phyloP scores from a whole-genome alignment of 2,888 invertebrate species.

The Drosophila macrospina region DNA sequence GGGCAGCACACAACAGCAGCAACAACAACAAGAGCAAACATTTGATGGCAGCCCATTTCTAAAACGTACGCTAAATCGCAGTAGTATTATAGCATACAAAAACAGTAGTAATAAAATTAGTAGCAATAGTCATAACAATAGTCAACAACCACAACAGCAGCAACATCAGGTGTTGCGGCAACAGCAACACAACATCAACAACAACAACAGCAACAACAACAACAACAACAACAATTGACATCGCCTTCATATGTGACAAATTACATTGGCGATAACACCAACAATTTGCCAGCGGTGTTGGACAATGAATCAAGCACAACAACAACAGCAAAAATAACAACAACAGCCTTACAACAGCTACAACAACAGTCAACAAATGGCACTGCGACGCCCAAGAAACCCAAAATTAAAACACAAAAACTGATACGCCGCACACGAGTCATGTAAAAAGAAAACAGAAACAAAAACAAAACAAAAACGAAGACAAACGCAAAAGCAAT shows the following conservation, averaged over 20 bases:
- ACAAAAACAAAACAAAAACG: neutral
- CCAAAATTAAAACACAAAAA: conserved; percentile 83
- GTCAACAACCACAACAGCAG: conserved; percentile 50
- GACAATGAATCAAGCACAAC: conserved; percentile 60
- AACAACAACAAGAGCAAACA: conserved; percentile 44
- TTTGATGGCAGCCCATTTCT: conserved; percentile 76
- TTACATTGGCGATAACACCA: conserved; percentile 85
- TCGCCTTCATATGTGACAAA: conserved; percentile 86
- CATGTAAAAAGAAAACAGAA: conserved; percentile 67
- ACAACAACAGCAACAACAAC: conserved; percentile 40
- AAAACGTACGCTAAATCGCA: conserved; percentile 82
- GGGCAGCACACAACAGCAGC: conserved; percentile 42
- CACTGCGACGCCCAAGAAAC: conserved; percentile 65
- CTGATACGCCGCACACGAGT: conserved; percentile 83
- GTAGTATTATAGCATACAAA: conserved; percentile 70
- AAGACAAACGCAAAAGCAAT: conserved; percentile 2
- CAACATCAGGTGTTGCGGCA: conserved; percentile 18
- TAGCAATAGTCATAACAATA: conserved; percentile 63
- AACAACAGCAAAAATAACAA: conserved; percentile 45
- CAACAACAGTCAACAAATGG: conserved; percentile 54
- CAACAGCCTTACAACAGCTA: conserved; percentile 47
- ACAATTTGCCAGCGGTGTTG: conserved; percentile 80
- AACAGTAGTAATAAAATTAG: conserved; percentile 69
- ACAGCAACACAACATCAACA: conserved; percentile 41
- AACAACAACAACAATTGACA: conserved; percentile 50